Evolutionary conservation across 2,797 vertebrate genomes (phyloP), one percentile per base, ranked within the genome.

Genomic region (Acestrorhynchus altus): DNA sequence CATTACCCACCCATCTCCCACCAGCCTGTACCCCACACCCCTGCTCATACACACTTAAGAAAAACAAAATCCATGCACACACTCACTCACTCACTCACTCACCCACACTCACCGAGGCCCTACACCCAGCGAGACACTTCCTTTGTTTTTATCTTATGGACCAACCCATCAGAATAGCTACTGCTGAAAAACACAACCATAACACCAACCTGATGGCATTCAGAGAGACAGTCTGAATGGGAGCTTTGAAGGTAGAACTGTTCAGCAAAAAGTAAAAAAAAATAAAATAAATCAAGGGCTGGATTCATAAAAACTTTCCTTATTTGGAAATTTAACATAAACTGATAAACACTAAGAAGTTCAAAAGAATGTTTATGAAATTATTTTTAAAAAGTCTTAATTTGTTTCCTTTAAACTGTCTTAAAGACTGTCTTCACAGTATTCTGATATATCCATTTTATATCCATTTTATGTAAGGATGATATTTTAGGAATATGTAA

Each of bases 1-100:
- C 93, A 94, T 59, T 87, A 91, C 88, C 90, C 92, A 88, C 85
- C 89, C 87, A 87, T 85, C 82, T 80, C 77, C 84, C 85, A 81
- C 40, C 47, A 64, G 24, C 73, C 7, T 35, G 16, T 15, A 31
- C 57, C 57, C 57, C 57, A 60, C 57, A 60, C 57, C 57, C 83
- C 47, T 84, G 42, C 77, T 65, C 67, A 56, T 49, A 46, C 10
- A 73, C 31, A 56, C 54, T 56, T 70, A 83, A 52, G 68, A 57
- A 71, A 82, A 72, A 69, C 74, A 77, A 78, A 57, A 44, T 69
- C n/a, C 76, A 74, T 65, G 54, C 72, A 78, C 28, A 65, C 16
- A 46, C 46, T 20, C 31, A 28, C 18, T 28, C 28, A 63, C 9
- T 15, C 26, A 15, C 24, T 5, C 22, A n/a, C 61, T 16, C 24